Conservation (phyloP, 2,888 invertebrate species). For the Melieria crassipennis region DNA sequence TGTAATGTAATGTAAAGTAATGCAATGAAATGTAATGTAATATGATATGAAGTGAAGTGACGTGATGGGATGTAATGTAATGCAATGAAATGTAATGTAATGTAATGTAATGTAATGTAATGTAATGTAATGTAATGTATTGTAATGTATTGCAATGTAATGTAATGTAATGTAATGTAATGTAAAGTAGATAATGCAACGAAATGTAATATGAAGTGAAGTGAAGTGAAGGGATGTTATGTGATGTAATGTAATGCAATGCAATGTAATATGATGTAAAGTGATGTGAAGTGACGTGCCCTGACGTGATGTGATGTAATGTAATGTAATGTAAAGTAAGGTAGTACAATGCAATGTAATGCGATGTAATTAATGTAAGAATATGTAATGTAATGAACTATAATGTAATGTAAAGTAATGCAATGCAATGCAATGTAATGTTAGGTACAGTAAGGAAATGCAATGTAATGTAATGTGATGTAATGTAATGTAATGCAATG, state of each 20-base stretch:
- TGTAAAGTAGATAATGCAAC: not conserved
- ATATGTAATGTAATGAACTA: too few relatives aligned
- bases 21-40: not conserved
- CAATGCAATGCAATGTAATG: too few relatives aligned
- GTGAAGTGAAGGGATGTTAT: not conserved
- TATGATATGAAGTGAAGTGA: slow-evolving; percentile 2
- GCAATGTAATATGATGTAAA: not conserved
- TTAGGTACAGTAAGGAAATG: too few relatives aligned
- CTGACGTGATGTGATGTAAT: not conserved
- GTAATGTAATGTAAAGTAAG: not conserved
- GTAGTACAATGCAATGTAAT: too few relatives aligned
- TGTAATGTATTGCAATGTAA: not conserved
- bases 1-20: slow-evolving; percentile 1
- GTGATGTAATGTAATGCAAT: not conserved
- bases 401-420: too few relatives aligned
- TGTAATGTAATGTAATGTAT: not conserved
- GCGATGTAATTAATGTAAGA: too few relatives aligned
- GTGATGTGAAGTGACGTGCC: too few relatives aligned
- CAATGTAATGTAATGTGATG: too few relatives aligned
- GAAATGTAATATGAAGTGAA: not conserved
- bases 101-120: not conserved
- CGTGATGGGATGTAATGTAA: not conserved
- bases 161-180: not conserved
- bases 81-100: not conserved
- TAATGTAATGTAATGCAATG: too few relatives aligned